phyloP scores from a whole-genome alignment of 2,113 vertebrate genomes.

The Hemichromis elongatus region DNA sequence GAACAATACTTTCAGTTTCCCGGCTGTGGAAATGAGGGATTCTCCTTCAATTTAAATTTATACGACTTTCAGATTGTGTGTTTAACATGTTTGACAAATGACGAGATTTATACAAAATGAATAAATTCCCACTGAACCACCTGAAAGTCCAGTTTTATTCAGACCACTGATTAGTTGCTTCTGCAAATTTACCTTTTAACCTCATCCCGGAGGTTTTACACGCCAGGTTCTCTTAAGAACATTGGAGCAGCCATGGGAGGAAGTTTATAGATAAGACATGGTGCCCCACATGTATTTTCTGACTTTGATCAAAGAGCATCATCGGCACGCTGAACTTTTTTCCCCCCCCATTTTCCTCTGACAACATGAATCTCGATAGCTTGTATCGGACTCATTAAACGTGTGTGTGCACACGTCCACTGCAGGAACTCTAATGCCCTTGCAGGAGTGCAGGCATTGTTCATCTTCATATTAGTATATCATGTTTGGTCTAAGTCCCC shows the following conservation, averaged over 20 bases:
- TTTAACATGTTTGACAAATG: background rate
- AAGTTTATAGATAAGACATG: background rate
- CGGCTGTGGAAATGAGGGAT: background rate
- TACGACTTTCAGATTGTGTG: background rate
- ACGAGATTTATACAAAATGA: background rate
- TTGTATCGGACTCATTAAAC: background rate
- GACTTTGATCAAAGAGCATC: background rate
- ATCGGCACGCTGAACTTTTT: background rate
- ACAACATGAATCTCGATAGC: background rate
- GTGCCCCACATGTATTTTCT: background rate
- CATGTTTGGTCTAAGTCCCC: background rate
- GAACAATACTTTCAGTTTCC: background rate
- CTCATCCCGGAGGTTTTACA: background rate
- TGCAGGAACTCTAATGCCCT: background rate
- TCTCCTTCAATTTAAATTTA: background rate
- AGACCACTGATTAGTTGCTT: background rate
- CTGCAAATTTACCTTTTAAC: background rate
- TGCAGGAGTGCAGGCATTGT: background rate
- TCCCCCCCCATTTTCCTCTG: accelerated
- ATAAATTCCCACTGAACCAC: background rate
- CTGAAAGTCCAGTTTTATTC: background rate
- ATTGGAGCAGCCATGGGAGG: background rate
- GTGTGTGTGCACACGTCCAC: background rate
- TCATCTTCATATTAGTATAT: background rate
- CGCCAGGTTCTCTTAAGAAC: background rate